Percentiles rank a stretch among this genome's conserved stretches.
phyloP scores from a whole-genome alignment of 92 coral and sea anemone genomes.

The Pocillopora grandis region DNA sequence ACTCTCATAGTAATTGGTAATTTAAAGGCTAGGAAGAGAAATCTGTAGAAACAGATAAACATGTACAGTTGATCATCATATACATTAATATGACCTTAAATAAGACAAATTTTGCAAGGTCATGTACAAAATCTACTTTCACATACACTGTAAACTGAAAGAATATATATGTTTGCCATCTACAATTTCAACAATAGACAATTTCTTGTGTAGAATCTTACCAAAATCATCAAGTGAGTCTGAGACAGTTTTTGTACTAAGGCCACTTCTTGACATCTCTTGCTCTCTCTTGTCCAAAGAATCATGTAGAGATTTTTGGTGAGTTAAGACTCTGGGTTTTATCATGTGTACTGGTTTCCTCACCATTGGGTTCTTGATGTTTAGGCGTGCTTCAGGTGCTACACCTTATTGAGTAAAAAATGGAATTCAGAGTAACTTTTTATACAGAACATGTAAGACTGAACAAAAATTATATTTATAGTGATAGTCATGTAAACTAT shows the following conservation, averaged over 20 bases:
- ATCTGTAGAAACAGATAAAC: too few species aligned
- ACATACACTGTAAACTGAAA: too few species aligned
- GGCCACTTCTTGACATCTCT: background rate
- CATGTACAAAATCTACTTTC: too few species aligned
- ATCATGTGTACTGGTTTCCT: constrained; percentile 61
- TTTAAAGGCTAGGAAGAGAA: too few species aligned
- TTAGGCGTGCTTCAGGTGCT: constrained; percentile 45
- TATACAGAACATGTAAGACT: too few species aligned
- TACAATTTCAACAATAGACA: background rate
- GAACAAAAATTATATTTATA: too few species aligned
- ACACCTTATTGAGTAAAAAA: constrained; percentile 41
- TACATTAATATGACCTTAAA: too few species aligned
- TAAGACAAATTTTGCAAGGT: too few species aligned
- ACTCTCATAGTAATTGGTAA: too few species aligned
- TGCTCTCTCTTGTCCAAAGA: constrained; percentile 21
- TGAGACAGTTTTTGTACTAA: background rate
- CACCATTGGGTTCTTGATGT: constrained; percentile 67
- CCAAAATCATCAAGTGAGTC: background rate
- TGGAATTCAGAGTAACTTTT: background rate
- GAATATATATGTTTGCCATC: too few species aligned
- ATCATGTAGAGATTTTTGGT: constrained; percentile 18
- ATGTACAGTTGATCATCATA: too few species aligned
- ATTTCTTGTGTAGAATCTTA: background rate
- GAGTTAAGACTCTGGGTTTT: constrained; percentile 36
- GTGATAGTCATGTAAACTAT: too few species aligned